phyloP scores from a whole-genome alignment of 2,888 invertebrate genomes.

The Netelia virgata region DNA sequence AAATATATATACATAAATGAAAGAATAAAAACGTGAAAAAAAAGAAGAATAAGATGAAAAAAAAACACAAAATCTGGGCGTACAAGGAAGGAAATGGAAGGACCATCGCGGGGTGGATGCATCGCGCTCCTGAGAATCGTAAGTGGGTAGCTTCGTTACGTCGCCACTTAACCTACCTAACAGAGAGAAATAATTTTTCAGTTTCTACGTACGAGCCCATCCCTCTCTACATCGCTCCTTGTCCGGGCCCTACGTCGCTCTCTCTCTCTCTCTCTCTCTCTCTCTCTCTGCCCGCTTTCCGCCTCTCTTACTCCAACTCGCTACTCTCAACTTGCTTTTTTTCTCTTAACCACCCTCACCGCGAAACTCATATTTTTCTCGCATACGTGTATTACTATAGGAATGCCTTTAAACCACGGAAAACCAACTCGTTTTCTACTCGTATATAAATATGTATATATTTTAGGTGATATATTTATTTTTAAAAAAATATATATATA shows the following conservation, averaged over 20 bases:
- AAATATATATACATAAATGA: conserved; percentile 6
- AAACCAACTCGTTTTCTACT: conserved; percentile 44
- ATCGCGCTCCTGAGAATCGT: conserved; percentile 65
- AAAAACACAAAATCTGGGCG: conserved; percentile 29
- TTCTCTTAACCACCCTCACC: conserved; percentile 42
- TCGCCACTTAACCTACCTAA: conserved; percentile 69
- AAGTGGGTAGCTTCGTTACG: conserved; percentile 71
- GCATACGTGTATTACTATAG: conserved; percentile 8
- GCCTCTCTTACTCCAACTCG: conserved; percentile 7
- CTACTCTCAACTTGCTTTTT: conserved; percentile 10
- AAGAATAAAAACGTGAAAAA: not conserved
- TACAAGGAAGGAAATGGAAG: conserved; percentile 58
- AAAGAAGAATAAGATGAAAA: not conserved
- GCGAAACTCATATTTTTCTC: conserved; percentile 35
- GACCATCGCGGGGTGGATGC: conserved; percentile 51
- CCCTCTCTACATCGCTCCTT: not conserved
- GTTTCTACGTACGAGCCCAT: conserved; percentile 28
- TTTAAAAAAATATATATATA: not conserved
- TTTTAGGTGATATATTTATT: not conserved
- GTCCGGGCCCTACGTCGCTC: not conserved
- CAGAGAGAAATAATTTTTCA: conserved; percentile 69
- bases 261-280: not conserved
- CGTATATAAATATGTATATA: conserved; percentile 2
- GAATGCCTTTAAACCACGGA: conserved; percentile 3
- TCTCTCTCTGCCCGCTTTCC: not conserved